phyloP scores from a whole-genome alignment of 2,888 invertebrate genomes.

The Scrobipalpa atriplicella region DNA sequence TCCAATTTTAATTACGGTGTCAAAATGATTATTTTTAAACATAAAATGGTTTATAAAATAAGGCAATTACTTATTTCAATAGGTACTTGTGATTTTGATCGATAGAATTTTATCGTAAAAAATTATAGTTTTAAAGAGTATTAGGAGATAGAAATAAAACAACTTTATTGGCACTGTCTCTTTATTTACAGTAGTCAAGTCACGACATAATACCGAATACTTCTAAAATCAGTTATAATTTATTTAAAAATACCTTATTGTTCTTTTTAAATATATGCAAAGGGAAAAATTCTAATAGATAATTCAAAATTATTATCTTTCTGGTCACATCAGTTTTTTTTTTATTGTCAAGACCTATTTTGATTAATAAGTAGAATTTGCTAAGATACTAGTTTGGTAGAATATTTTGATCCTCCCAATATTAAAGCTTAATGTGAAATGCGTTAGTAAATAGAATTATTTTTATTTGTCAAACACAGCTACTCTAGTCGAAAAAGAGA shows the following conservation, averaged over 20 bases:
- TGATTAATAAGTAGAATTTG: conserved; percentile 27
- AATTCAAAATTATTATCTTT: conserved; percentile 59
- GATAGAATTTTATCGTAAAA: too few relatives aligned
- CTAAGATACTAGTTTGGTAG: conserved; percentile 27
- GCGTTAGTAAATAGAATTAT: conserved; percentile 40
- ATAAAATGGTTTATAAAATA: too few relatives aligned
- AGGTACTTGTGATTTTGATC: too few relatives aligned
- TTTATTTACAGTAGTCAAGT: conserved; percentile 73
- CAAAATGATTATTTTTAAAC: too few relatives aligned
- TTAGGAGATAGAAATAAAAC: conserved; percentile 48
- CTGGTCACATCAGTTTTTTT: conserved; percentile 53
- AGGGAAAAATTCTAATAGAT: conserved; percentile 25
- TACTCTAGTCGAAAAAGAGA: conserved; percentile 63
- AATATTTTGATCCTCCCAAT: conserved; percentile 41
- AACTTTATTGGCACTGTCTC: conserved; percentile 51
- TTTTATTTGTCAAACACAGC: conserved; percentile 82
- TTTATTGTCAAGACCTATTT: conserved; percentile 61
- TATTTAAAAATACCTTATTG: conserved; percentile 35
- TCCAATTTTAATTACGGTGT: too few relatives aligned
- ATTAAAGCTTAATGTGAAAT: conserved; percentile 44
- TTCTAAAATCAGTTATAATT: conserved; percentile 39
- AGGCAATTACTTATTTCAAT: too few relatives aligned
- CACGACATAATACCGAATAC: conserved; percentile 53
- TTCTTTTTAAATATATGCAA: conserved; percentile 20
- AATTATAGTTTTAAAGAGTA: too few relatives aligned